Evolutionary conservation across 2,113 vertebrate species (phyloP).

Genomic region (Oncorhynchus mykiss): DNA sequence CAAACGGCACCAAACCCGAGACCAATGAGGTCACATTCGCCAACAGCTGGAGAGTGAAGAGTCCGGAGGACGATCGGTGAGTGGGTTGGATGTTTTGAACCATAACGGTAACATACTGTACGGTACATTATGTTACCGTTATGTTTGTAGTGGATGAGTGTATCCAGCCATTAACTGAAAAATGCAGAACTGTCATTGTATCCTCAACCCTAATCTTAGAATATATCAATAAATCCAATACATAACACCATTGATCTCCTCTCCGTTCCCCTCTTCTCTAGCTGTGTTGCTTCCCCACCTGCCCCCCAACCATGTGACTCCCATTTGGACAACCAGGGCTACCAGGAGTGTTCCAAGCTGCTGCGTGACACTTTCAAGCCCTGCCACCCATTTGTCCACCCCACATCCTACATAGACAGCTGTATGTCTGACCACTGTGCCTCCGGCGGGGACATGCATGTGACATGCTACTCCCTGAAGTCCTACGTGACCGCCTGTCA

Average conservation of each 20-base stretch:
- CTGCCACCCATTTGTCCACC: conserved; percentile 71
- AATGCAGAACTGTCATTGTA: background rate
- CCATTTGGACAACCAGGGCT: conserved; percentile 52
- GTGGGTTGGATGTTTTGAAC: background rate
- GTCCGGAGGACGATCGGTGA: conserved; percentile 11
- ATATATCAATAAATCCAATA: background rate
- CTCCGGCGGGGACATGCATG: conserved; percentile 52
- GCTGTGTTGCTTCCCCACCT: conserved; percentile 61
- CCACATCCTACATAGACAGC: conserved; percentile 65
- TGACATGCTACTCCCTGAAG: conserved; percentile 71
- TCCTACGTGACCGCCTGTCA: conserved; percentile 75
- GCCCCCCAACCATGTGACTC: conserved; percentile 53
- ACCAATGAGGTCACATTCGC: conserved; percentile 64
- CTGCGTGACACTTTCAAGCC: conserved; percentile 57
- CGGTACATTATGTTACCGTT: too few species aligned
- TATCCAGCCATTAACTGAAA: background rate
- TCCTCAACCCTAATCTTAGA: background rate
- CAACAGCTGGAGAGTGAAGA: conserved; percentile 70
- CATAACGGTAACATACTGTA: background rate
- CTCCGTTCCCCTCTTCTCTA: conserved; percentile 28
- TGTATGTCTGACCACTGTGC: conserved; percentile 76
- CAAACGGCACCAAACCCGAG: conserved; percentile 59
- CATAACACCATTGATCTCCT: background rate
- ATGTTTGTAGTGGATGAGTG: background rate
- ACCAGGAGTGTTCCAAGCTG: conserved; percentile 59